Base-by-base conservation (phyloP, 53 echinoderm and acorn worm species). In the Holothuria leucospilota region DNA sequence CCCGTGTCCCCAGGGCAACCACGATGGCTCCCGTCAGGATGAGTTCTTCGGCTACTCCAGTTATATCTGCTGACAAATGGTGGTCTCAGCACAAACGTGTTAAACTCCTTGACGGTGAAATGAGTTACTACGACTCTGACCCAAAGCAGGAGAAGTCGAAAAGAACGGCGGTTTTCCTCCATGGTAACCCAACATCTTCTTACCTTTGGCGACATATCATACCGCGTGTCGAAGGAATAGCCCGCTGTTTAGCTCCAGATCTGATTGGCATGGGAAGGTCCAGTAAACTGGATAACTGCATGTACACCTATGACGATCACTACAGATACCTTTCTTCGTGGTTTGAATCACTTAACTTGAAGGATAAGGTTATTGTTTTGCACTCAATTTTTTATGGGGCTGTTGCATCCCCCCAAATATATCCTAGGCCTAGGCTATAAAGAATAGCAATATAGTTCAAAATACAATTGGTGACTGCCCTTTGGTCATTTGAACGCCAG, bases 111-210 rank as follows among this genome's bases (percentile, higher is more conserved):
- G 91, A 94, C 41, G 85, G 85, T 0, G 94, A 94, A 66, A 94
- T 94, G 91, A 89, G 86, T 41, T 94, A 94, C 66, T 94, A 89
- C 66, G 94, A 94, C 59, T 94, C 94, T 20, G 88, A 87, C 28
- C 93, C 93, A 13, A 39, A 52, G 12, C 88, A 91, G 39, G 59
- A 81, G 16, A 85, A 85, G 65, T 77, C 79, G 9, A 20, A 49
- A 46, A 68, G 53, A 28, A 89, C 85, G 13, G 93, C 93, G 13
- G 90, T 93, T 13, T 93, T 93, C 60, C 53, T 93, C 0, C 94
- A 94, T 82, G 94, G 94, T n/a, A 94, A 94, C 69, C 94, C 94
- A 5, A 94, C 94, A 12, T 94, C 94, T 26, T 94, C 94, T 20
- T 94, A 88, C 51, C 89, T 94, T 11, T 94, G 94, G 94, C 72